phyloP scores from a whole-genome alignment of 2,888 invertebrate species.

The Amorpha juglandis region DNA sequence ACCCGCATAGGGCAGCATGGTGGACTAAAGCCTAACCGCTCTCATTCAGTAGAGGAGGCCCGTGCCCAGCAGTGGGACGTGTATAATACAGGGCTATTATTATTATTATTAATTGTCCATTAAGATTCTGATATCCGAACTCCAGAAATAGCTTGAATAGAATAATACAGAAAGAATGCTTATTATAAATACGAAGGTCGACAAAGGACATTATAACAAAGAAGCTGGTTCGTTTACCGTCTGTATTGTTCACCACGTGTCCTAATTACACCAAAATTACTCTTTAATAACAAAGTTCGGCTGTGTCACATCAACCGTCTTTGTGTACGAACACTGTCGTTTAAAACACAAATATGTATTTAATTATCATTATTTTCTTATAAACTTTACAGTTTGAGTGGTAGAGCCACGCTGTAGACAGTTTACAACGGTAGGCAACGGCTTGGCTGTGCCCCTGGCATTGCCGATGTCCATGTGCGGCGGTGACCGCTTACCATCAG shows the following conservation, averaged over 20 bases:
- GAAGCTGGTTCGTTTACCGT: not conserved
- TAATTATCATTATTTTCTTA: not conserved
- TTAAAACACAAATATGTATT: constrained; percentile 12
- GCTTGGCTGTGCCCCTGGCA: too few relatives aligned
- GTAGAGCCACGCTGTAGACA: too few relatives aligned
- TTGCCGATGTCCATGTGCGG: too few relatives aligned
- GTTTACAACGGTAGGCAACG: too few relatives aligned
- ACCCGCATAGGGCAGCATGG: too few relatives aligned
- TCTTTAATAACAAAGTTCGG: constrained; percentile 18
- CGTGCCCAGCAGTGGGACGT: too few relatives aligned
- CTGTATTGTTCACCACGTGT: constrained; percentile 1
- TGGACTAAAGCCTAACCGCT: too few relatives aligned
- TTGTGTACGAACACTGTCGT: not conserved
- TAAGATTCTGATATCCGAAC: not conserved
- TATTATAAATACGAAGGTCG: not conserved
- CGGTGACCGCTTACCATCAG: too few relatives aligned
- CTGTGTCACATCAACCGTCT: not conserved
- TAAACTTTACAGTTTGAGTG: too few relatives aligned
- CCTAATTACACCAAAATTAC: constrained; percentile 11
- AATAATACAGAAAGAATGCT: not conserved
- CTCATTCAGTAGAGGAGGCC: too few relatives aligned
- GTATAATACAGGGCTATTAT: too few relatives aligned
- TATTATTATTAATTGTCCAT: too few relatives aligned
- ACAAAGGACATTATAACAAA: constrained; percentile 6
- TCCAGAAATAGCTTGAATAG: not conserved